Conservation (phyloP, 2,888 invertebrate species). For the Amphipyra berbera region DNA sequence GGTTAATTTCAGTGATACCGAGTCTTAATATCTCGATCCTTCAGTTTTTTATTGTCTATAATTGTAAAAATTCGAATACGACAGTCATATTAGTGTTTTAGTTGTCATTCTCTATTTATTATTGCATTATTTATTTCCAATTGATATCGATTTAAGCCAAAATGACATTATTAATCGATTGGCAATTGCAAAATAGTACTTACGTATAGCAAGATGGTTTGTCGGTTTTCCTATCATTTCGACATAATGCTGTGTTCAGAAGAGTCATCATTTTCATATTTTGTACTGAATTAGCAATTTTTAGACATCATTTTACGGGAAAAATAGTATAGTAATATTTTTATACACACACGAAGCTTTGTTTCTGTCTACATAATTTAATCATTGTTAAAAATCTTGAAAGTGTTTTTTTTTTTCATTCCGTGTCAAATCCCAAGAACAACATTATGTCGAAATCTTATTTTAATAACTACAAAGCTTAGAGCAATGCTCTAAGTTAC, state of each 20-base stretch:
- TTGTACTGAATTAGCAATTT: conserved; percentile 11
- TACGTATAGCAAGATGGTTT: conserved; percentile 46
- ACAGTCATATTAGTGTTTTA: conserved; percentile 58
- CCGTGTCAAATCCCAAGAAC: conserved; percentile 10
- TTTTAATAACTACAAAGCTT: conserved; percentile 55
- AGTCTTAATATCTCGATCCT: conserved; percentile 24
- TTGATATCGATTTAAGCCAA: conserved; percentile 45
- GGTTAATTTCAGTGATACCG: conserved; percentile 53
- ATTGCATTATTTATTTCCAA: conserved; percentile 55
- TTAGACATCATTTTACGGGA: conserved; percentile 24
- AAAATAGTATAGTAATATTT: conserved; percentile 45
- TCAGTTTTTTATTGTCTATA: conserved; percentile 25
- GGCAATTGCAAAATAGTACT: conserved; percentile 61
- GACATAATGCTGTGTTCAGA: conserved; percentile 50
- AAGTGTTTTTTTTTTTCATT: background rate
- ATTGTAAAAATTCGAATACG: conserved; percentile 44
- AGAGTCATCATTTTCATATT: background rate
- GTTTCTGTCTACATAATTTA: conserved; percentile 4
- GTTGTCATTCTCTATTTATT: conserved; percentile 55
- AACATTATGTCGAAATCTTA: conserved; percentile 60
- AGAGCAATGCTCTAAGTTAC: no score
- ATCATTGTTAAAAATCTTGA: background rate
- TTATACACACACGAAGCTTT: conserved; percentile 29
- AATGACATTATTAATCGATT: conserved; percentile 53
- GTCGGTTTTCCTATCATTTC: conserved; percentile 38